Evolutionary conservation across 2,797 vertebrate genomes (phyloP), one percentile per base, ranked within the genome.

Genomic region (Lithobates sylvaticus): DNA sequence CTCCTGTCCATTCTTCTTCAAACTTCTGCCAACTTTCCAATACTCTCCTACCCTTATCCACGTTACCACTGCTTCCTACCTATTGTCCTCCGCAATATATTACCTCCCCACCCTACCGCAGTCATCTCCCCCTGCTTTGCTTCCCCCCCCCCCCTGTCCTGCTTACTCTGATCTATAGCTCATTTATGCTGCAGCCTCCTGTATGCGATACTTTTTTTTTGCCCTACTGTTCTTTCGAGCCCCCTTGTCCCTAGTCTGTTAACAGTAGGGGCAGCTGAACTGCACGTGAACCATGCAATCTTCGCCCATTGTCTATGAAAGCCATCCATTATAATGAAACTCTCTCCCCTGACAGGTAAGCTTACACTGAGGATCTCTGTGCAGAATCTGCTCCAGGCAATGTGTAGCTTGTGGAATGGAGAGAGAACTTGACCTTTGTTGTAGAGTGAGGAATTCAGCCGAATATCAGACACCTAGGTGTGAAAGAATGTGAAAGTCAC

Each of bases 401-500:
- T 32, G 9, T 39, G 50, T 82, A 36, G 80, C 71, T 73, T 67
- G 54, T 61, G 80, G 80, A 74, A 74, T 73, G 79, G 79, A 74
- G 69, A 47, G 71, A 47, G 54, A 47, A 74, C 70, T 44, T 74
- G 80, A 82, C 80, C 54, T 73, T 74, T 82, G 58, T 74, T 82
- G 34, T 74, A 73, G 54, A 50, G 71, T 8, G n/a, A 82, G 70
- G 80, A 82, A 82, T 74, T 73, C 36, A 74, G 39, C 21, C 10
- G 65, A 82, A 44, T 64, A 65, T 73, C 80, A 73, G 80, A 73
- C 80, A 74, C 61, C 70, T 74, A 81, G 68, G 79, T 81, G 79
- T 61, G 79, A 81, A 81, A 81, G 79, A 81, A 85, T 76, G 78
- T 82, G 81, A 81, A 81, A 88, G 80, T 78, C 88, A 85, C 80